These are phyloP conservation scores for Gopherus evgoodei DNA, from an alignment of 2,113 vertebrate genomes.

Conservation along the genomic window DNA sequence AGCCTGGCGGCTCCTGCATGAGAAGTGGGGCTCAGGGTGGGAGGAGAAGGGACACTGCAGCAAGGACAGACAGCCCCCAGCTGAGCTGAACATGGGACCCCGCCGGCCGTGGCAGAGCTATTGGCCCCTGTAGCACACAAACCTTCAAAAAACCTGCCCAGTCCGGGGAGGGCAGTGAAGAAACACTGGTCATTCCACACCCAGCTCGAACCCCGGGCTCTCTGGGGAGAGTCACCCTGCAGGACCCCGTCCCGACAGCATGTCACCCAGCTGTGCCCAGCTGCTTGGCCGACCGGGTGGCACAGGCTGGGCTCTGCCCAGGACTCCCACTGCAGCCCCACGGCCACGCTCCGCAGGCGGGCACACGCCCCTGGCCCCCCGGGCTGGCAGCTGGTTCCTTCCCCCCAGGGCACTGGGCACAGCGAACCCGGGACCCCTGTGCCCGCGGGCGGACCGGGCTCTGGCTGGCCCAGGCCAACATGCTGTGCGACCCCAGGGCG, in stretches of 20 bases:
- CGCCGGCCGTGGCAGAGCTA: background rate
- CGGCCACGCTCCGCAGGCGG: background rate
- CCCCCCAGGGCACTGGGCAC: no score
- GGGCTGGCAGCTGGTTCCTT: no score
- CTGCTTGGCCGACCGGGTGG: no score
- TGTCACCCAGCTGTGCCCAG: no score
- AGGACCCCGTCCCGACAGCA: no score
- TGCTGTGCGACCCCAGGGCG: background rate
- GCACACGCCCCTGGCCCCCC: background rate
- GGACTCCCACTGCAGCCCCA: background rate
- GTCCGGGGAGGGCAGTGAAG: accelerated
- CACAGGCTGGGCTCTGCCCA: no score
- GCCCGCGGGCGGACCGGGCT: background rate
- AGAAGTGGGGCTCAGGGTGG: accelerated
- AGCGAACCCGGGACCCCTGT: background rate
- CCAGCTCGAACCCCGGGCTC: no score
- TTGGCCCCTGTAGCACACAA: no score
- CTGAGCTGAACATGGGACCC: accelerated
- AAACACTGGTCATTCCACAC: no score
- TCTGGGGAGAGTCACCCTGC: no score
- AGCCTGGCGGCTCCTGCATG: background rate
- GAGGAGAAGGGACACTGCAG: accelerated
- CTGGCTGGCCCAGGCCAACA: constrained; percentile 1
- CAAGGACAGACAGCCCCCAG: accelerated
- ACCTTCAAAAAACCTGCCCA: background rate